Conservation (phyloP, 2,113 vertebrate genomes). For the Thymallus thymallus region DNA sequence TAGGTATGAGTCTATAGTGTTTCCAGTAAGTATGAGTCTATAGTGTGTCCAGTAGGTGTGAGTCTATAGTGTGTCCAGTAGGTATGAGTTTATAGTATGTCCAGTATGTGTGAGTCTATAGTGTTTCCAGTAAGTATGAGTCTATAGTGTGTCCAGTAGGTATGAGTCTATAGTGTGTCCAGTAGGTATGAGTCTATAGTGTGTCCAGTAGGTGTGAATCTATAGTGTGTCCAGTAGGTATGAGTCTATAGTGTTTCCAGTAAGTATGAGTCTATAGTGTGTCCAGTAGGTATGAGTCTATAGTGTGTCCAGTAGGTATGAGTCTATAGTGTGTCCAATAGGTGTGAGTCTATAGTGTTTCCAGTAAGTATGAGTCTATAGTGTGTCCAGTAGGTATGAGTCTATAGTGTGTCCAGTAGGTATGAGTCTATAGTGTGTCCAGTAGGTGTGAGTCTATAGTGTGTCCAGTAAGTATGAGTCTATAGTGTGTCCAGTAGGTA, state of each 20-base stretch:
- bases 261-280: neutral
- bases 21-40: neutral
- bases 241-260: neutral
- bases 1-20: neutral
- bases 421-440: neutral
- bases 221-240: neutral
- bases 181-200: neutral
- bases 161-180: no score
- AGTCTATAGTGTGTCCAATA: neutral
- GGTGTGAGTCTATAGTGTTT: neutral
- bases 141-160: no score
- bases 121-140: neutral
- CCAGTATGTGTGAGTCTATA: neutral
- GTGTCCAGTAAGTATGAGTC: neutral
- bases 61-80: neutral
- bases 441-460: neutral
- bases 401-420: neutral
- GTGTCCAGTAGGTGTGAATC: neutral
- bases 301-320: neutral
- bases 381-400: neutral
- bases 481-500: neutral
- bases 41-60: neutral
- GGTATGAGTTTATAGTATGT: neutral
- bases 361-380: neutral
- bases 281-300: neutral